Base-by-base conservation (phyloP, 2,888 invertebrate genomes). In the Encarsia formosa region DNA sequence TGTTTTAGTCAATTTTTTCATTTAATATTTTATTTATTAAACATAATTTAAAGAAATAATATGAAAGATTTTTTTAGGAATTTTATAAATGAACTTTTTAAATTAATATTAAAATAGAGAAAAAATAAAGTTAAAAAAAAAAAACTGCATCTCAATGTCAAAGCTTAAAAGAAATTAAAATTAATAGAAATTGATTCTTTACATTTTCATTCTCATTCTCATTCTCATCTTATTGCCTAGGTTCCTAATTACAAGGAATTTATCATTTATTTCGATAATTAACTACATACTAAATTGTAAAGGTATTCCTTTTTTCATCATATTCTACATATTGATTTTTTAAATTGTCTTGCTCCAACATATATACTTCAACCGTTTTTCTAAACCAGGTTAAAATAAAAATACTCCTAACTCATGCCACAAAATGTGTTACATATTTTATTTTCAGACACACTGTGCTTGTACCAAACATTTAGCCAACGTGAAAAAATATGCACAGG, bases 261-360 rank as follows among this genome's bases (percentile, higher is more conserved):
- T 64, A 65, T 65, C 63, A 62, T 62, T 64, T 67, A 64, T 60
- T 62, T 62, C 59, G 61, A 64, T 63, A 58, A 59, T 64, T 60
- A 66, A 57, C 67, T 64, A 68, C 68, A 66, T 64, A 68, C 66
- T 66, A 67, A 61, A 57, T 63, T 60, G 61, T 65, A 61, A 61
- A 61, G 62, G 59, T 58, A 49, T 60, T 56, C 47, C 37, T 23
- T 26, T 37, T 50, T 51, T 42, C 43, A 43, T 57, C 54, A 42
- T 58, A 54, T 60, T 56, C 44, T 49, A 54, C 52, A 57, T 45
- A 56, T 59, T 47, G 44, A 32, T 49, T 51, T 50, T 55, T 49
- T 42, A n/a, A 23, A 35, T 48, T 45, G 44, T 31, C 22, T 55
- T 22, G 34, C 38, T 47, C 47, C 40, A 48, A 56, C 47, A 49